Percentiles rank a stretch among this genome's conserved stretches.
phyloP scores from a whole-genome alignment of 1,140 invertebrate species.

The Zaprionus capensis region DNA sequence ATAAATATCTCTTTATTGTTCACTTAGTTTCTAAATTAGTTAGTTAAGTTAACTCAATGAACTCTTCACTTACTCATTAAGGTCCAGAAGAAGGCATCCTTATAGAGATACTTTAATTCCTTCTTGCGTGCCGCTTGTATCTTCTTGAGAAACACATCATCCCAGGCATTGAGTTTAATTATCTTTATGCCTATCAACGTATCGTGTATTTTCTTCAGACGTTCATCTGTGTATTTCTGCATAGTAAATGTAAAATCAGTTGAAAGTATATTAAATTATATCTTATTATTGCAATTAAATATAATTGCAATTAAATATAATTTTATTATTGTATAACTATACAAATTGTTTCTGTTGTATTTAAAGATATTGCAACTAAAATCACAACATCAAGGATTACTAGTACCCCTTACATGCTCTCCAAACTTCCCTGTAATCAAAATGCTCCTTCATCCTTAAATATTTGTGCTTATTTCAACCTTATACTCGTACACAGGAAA shows the following conservation, averaged over 20 bases:
- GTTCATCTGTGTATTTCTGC: constrained; percentile 89
- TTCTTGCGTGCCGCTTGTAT: constrained; percentile 88
- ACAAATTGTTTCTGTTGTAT: too few relatives aligned
- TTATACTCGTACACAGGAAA: neutral
- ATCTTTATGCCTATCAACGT: constrained; percentile 92
- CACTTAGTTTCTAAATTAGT: too few relatives aligned
- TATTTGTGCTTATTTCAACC: neutral
- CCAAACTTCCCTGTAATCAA: neutral
- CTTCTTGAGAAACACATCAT: constrained; percentile 89
- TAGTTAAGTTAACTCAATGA: too few relatives aligned
- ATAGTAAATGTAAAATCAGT: neutral
- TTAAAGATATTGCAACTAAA: neutral
- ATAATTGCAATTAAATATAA: neutral
- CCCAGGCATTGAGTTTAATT: constrained; percentile 93
- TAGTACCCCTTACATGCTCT: too few relatives aligned
- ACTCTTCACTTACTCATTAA: constrained; percentile 87
- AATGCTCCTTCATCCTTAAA: neutral
- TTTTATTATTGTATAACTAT: neutral
- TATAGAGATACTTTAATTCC: constrained; percentile 90
- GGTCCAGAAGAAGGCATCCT: constrained; percentile 90
- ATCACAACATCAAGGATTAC: neutral
- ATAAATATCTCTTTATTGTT: too few relatives aligned
- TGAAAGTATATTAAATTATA: neutral
- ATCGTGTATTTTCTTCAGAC: constrained; percentile 91
- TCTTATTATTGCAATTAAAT: too few relatives aligned